Conservation (phyloP, 2,113 vertebrate species). For the Baryphthengus martii region DNA sequence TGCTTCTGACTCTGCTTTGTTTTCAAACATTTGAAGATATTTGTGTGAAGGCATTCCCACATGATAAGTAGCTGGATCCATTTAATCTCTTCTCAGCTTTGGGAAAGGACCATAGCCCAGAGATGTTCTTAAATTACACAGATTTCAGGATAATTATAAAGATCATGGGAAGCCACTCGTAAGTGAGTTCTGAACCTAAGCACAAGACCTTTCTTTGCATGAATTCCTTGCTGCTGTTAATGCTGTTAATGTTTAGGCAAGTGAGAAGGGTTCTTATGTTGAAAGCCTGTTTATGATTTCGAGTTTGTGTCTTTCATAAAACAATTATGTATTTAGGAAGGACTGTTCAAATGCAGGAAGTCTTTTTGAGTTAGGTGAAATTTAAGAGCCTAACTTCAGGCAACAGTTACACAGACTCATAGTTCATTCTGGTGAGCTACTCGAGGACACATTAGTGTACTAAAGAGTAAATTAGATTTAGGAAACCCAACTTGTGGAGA, state of each 20-base stretch:
- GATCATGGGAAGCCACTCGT: background rate
- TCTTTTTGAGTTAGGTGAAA: background rate
- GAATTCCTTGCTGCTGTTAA: background rate
- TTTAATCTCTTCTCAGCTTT: background rate
- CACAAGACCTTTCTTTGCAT: background rate
- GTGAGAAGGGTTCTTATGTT: background rate
- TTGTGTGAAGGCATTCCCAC: background rate
- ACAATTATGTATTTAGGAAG: background rate
- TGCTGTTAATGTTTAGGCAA: background rate
- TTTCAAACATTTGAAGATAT: background rate
- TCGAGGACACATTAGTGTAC: background rate
- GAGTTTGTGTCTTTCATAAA: background rate
- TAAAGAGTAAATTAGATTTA: background rate
- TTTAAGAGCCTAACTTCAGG: background rate
- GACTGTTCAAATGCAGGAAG: background rate
- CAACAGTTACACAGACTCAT: background rate
- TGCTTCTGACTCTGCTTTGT: background rate
- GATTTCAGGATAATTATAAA: background rate
- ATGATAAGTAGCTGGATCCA: background rate
- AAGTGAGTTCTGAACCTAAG: background rate
- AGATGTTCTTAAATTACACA: background rate
- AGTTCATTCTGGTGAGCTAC: background rate
- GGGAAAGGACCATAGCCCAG: background rate
- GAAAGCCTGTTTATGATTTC: background rate
- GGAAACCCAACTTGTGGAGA: background rate